phyloP scores from a whole-genome alignment of 2,113 vertebrate genomes.

The Salvelinus sp. region DNA sequence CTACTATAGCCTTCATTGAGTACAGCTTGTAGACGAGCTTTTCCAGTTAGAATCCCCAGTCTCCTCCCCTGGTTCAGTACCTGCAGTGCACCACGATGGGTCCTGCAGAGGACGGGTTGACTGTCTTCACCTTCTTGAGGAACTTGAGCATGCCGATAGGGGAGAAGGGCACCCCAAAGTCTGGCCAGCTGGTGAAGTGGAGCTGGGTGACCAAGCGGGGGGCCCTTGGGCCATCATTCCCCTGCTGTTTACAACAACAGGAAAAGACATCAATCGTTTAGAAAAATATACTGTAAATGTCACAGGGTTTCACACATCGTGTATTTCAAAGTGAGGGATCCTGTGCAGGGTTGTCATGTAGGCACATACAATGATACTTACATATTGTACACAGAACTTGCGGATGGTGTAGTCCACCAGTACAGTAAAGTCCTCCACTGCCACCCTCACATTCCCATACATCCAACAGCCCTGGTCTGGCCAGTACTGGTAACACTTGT shows the following conservation, averaged over 20 bases:
- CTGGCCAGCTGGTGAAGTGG: too few relatives aligned
- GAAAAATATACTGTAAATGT: neutral
- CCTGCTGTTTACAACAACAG: constrained; percentile 73
- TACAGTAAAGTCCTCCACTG: constrained; percentile 86
- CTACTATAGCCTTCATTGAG: constrained; percentile 5
- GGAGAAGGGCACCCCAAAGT: constrained; percentile 87
- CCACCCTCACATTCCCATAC: constrained; percentile 85
- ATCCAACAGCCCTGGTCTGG: constrained; percentile 97
- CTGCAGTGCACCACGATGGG: constrained; percentile 95
- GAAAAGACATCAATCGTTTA: constrained; percentile 3
- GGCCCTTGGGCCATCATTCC: constrained; percentile 82
- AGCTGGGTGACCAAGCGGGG: constrained; percentile 80
- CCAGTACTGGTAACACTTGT: constrained; percentile 96
- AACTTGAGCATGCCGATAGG: constrained; percentile 99
- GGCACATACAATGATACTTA: constrained; percentile 59
- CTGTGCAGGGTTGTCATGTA: too few relatives aligned
- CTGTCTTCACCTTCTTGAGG: constrained; percentile 91
- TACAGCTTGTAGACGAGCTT: neutral
- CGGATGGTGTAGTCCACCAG: constrained; percentile 95
- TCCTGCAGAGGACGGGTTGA: constrained; percentile 87
- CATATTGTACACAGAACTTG: constrained; percentile 93
- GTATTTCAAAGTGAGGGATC: too few relatives aligned
- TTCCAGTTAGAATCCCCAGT: neutral
- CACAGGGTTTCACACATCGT: neutral
- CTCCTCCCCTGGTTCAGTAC: constrained; percentile 60